Conservation (phyloP, 2,113 vertebrate genomes). For the Salvelinus sp. region DNA sequence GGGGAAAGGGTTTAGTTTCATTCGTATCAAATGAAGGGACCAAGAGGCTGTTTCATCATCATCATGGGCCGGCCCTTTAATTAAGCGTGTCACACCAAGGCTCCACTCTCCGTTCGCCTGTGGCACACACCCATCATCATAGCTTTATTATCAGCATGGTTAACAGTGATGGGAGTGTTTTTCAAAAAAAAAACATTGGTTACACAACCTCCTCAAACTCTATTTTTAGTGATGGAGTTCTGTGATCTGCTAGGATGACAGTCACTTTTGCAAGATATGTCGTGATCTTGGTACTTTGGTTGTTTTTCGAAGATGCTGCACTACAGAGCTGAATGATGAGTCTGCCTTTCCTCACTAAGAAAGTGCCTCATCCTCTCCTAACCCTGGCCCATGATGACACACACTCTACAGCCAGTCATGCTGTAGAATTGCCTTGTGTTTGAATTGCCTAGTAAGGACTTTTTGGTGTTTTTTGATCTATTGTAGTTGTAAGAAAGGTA, state of each 20-base stretch:
- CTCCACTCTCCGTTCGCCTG: neutral
- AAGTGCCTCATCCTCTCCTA: neutral
- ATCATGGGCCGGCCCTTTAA: neutral
- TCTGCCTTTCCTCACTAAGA: constrained; percentile 10
- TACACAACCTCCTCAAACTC: neutral
- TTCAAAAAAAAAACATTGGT: neutral
- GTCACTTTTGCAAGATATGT: neutral
- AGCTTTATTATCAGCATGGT: neutral
- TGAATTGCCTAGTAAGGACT: no score
- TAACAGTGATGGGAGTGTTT: neutral
- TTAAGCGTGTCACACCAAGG: neutral
- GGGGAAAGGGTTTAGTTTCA: constrained; percentile 4
- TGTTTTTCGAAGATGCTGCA: neutral
- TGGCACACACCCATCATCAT: neutral
- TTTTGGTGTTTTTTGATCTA: no score
- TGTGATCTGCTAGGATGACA: neutral
- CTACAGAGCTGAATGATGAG: neutral
- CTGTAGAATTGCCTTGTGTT: no score
- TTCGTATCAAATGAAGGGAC: constrained; percentile 41
- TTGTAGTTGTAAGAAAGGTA: no score
- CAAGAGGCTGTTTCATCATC: constrained; percentile 24
- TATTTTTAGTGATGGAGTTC: neutral
- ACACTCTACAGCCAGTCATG: no score
- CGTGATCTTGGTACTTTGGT: neutral
- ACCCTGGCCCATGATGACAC: neutral